Base-by-base conservation (phyloP, 1,140 invertebrate genomes). In the Stegodyphus mimosarum region DNA sequence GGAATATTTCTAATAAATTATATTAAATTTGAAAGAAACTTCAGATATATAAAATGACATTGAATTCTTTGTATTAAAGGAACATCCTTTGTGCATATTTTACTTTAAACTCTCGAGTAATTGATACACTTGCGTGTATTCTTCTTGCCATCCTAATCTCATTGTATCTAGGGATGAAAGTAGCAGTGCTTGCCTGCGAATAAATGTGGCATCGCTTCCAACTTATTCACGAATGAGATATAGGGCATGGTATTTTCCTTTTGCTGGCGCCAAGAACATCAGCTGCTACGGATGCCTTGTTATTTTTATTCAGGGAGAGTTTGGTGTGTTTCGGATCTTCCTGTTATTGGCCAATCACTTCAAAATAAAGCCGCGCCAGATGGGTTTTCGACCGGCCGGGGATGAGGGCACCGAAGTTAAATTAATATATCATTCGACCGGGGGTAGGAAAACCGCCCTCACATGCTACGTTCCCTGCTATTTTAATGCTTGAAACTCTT, bases 341-440 rank as follows among this genome's bases (percentile, higher is more conserved):
- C n/a, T 15, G 50, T 71, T 71, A 71, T 71, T 71, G 69, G 33
- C 69, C 69, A 71, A 71, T 71, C 69, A 71, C 69, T 71, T 71
- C n/a, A 71, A 49, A 71, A 48, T n/a, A 71, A 71, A 71, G 69
- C 69, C 69, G 33, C 33, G 69, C 69, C 69, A 71, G 69, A 71
- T 71, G 69, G 69, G 69, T 71, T 71, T 50, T 51, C 69, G 33
- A 9, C 9, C 13, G 33, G 1, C 33, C 33, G 33, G 33, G 33
- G 33, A 33, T 33, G 33, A 9, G 11, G 33, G 33, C 33, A 13
- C 49, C 69, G 66, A 71, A 50, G 13, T 71, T 71, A 71, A 50
- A 71, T 71, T 71, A 71, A 71, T 71, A 71, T 9, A 33, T 71
- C 33, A 49, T 71, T 49, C 69, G 10, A 71, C 9, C 33, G 33